phyloP scores from a whole-genome alignment of 2,888 invertebrate genomes.

The Agrypnus murinus region DNA sequence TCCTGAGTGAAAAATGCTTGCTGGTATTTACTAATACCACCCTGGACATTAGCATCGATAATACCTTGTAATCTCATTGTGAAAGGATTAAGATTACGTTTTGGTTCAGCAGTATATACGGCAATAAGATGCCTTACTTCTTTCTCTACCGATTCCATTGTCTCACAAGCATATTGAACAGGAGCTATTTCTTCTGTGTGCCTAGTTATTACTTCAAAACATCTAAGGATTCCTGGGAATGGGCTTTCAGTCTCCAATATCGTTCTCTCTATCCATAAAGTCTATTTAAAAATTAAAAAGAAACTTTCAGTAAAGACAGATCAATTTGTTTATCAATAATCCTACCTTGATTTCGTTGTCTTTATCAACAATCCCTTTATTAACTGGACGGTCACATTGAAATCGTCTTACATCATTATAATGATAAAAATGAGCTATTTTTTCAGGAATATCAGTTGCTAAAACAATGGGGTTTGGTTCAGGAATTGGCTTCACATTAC shows the following conservation, averaged over 20 bases:
- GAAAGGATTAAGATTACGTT: slow-evolving; percentile 91
- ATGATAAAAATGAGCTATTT: slow-evolving; percentile 91
- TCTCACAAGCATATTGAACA: slow-evolving; percentile 92
- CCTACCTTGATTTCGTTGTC: slow-evolving; percentile 94
- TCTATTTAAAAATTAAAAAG: slow-evolving; percentile 75
- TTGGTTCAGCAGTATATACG: slow-evolving; percentile 86
- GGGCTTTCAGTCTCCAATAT: slow-evolving; percentile 87
- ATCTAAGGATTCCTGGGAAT: slow-evolving; percentile 92
- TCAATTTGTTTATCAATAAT: neutral
- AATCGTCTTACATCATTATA: slow-evolving; percentile 94
- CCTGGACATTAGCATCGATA: slow-evolving; percentile 97
- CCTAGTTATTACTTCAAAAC: slow-evolving; percentile 91
- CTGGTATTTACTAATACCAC: slow-evolving; percentile 95
- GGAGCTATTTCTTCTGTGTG: slow-evolving; percentile 87
- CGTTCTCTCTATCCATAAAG: slow-evolving; percentile 95
- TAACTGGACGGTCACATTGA: slow-evolving; percentile 91
- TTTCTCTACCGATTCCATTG: slow-evolving; percentile 91
- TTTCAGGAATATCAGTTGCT: slow-evolving; percentile 84
- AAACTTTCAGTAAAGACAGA: slow-evolving; percentile 18
- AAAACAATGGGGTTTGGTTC: slow-evolving; percentile 75
- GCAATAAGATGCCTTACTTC: slow-evolving; percentile 88
- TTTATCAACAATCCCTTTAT: slow-evolving; percentile 92
- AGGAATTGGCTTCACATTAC: slow-evolving; percentile 93
- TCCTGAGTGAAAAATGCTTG: slow-evolving; percentile 93
- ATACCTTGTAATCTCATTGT: slow-evolving; percentile 93